Conservation (phyloP, 2,888 invertebrate genomes). For the Xestia sexstrigata region DNA sequence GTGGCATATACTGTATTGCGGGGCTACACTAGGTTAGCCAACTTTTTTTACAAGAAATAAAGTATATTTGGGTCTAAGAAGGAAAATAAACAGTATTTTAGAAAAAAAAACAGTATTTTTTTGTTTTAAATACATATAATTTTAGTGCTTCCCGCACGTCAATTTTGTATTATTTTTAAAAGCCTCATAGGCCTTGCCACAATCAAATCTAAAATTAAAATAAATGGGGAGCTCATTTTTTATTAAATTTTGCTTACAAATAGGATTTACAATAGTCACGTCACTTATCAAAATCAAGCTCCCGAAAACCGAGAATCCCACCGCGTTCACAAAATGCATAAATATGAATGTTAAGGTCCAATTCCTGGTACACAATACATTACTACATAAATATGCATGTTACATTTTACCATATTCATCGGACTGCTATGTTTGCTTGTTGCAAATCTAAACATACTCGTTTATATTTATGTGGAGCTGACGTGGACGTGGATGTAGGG, state of each 20-base stretch:
- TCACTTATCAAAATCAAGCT: not conserved
- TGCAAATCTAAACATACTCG: conserved; percentile 29
- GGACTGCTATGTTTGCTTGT: conserved; percentile 26
- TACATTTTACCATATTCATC: conserved; percentile 52
- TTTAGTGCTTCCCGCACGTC: too few relatives aligned
- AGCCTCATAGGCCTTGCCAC: too few relatives aligned
- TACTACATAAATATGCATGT: conserved; percentile 44
- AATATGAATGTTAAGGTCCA: conserved; percentile 22
- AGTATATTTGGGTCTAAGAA: too few relatives aligned
- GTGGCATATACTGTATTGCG: not conserved
- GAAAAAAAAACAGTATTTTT: too few relatives aligned
- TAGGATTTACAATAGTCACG: not conserved
- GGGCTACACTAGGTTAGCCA: too few relatives aligned
- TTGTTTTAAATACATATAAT: too few relatives aligned
- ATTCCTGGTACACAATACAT: conserved; percentile 16
- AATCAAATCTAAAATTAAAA: too few relatives aligned
- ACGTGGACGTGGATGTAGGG: not conserved
- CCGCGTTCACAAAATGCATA: not conserved
- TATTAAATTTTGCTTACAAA: too few relatives aligned
- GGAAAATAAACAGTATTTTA: too few relatives aligned
- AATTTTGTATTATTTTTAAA: too few relatives aligned
- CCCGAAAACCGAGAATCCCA: not conserved
- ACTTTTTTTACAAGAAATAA: too few relatives aligned
- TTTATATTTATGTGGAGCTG: conserved; percentile 38
- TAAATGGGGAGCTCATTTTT: too few relatives aligned